Evolutionary conservation across 2,113 vertebrate species (phyloP), one percentile per base, ranked within the genome.

Genomic region (Ictalurus furcatus): DNA sequence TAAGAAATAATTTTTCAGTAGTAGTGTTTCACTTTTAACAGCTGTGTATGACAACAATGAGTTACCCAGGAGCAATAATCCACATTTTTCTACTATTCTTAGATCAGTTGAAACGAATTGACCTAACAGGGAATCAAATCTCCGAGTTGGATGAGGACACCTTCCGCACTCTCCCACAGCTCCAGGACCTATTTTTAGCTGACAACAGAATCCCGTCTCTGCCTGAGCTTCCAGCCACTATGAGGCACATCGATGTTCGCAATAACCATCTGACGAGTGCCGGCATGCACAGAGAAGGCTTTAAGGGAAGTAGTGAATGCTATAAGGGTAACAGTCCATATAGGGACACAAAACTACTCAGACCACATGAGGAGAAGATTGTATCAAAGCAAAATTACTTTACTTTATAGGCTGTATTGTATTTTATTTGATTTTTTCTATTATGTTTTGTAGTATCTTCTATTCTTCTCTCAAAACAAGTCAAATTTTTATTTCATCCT

Each of bases 101-200:
- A 97, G 97, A 94, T 85, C 95, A 96, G 82, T 92, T 97, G 84
- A 96, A 94, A 85, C 93, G 92, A 73, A 94, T 97, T 17, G 96
- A 97, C 89, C 94, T 97, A 84, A 96, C 95, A 0, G 93, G 95
- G 86, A 98, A 97, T 87, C 91, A 88, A 92, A 96, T 97, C 89
- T 93, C 93, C 8, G 81, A 89, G 90, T 94, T 94, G 0, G 94
- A 96, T 0, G 91, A 89, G 0, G 94, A 96, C 0, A 92, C 96
- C 12, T 94, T 98, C 90, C 83, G 21, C 21, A 85, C 54, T 12
- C 94, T 97, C 37, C 92, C 94, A 5, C 90, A 92, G 54, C 95
- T 98, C 74, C 94, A 94, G 92, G 95, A 96, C 52, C 94, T 97
- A 54, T 87, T 96, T 83, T 92, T 98, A 87, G 37, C 94, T 0